phyloP scores from a whole-genome alignment of 1,140 invertebrate genomes.

The Aradophagus sp. region DNA sequence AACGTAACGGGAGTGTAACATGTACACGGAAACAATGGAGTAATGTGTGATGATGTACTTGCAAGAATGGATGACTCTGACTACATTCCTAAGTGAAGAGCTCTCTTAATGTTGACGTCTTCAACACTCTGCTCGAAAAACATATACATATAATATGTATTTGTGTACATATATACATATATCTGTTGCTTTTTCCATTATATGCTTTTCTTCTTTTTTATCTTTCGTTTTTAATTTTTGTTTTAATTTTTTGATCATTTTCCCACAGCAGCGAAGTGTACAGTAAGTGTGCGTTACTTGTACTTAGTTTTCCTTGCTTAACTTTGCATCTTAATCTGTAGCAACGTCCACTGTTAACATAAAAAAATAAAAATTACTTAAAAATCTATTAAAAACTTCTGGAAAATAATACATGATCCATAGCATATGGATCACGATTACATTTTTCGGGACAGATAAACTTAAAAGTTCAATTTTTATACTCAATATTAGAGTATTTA shows the following conservation, averaged over 20 bases:
- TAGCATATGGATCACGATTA: too few relatives aligned
- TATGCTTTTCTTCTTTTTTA: neutral
- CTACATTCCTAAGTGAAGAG: too few relatives aligned
- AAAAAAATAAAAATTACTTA: constrained; percentile 5
- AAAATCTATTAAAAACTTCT: too few relatives aligned
- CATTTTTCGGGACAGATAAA: too few relatives aligned
- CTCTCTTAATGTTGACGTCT: constrained; percentile 11
- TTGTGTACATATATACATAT: constrained; percentile 9
- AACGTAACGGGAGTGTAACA: constrained; percentile 33
- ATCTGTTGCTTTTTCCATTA: constrained; percentile 33
- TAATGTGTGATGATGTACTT: constrained; percentile 12
- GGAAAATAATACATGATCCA: too few relatives aligned
- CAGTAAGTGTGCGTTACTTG: constrained; percentile 39
- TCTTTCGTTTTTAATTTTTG: constrained; percentile 1
- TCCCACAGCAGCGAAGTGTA: constrained; percentile 45
- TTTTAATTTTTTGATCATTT: constrained; percentile 9
- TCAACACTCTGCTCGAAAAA: constrained; percentile 13
- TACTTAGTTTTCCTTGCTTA: constrained; percentile 41
- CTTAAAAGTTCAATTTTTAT: too few relatives aligned
- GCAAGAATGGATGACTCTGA: constrained; percentile 17
- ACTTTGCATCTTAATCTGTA: constrained; percentile 43
- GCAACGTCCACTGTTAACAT: constrained; percentile 35
- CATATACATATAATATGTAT: constrained; percentile 20
- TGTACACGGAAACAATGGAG: constrained; percentile 23
- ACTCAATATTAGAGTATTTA: too few relatives aligned